Evolutionary conservation across 2,797 vertebrate genomes (phyloP), one percentile per base, ranked within the genome.

Genomic region (Chanos chanos): DNA sequence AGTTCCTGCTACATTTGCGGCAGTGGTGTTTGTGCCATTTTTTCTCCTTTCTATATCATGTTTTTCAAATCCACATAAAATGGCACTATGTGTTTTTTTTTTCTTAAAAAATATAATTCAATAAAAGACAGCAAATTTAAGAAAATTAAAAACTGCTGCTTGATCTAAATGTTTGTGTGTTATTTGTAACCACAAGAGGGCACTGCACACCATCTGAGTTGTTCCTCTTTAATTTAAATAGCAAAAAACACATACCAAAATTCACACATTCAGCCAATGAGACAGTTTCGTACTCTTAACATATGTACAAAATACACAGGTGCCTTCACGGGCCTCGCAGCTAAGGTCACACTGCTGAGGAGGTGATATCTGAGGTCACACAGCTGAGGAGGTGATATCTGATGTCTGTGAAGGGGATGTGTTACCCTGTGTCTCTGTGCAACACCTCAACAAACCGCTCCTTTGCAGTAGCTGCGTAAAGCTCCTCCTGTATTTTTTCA

Each of bases 351-450:
- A 87, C 24, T 45, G 88, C 19, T n/a, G 64, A 53, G 41, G 79
- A 72, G 0, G 27, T 54, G n/a, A 57, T 66, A 0, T 90, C 86
- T 18, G 87, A 90, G 0, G 79, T 78, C 65, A 90, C 55, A 87
- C 24, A 45, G 88, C 19, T n/a, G 64, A 53, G 41, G 79, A 72
- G 0, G 27, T 54, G n/a, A 57, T 66, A 0, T 90, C 86, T 18
- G 87, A 90, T 0, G 79, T 78, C 65, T 86, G 78, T 49, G 88
- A 89, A 0, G 83, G 83, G 0, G 89, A 89, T 73, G 87, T 83
- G 77, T 87, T 89, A 65, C 73, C 72, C 48, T 21, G 82, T 1
- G 83, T 77, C 7, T 16, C 25, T 0, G 78, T 79, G 5, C 36
- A 0, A 28, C 73, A 69, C 19, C 85, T 81, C 45, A 63, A 52